These are phyloP conservation scores for Eristalis intricaria DNA, from an alignment of 2,888 invertebrate genomes.

Conservation along the genomic window DNA sequence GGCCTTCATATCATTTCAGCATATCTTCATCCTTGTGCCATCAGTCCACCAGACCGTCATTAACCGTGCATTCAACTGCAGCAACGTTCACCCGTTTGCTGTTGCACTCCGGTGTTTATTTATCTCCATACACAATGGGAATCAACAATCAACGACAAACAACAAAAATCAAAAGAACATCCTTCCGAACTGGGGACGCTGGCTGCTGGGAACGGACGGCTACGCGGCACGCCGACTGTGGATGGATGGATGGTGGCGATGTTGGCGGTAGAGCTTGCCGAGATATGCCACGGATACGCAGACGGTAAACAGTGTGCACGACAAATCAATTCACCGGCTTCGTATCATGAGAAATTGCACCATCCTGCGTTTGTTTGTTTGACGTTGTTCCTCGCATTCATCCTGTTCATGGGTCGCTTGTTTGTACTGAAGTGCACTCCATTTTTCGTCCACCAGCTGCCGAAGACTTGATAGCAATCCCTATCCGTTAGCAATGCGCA, in stretches of 20 bases:
- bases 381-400: neutral
- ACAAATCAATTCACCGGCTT: constrained; percentile 37
- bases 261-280: neutral
- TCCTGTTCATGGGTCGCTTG: neutral
- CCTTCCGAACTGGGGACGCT: neutral
- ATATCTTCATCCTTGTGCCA: constrained; percentile 3
- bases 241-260: neutral
- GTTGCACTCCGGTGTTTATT: constrained; percentile 33
- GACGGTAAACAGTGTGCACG: neutral
- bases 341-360: constrained; percentile 3
- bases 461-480: constrained; percentile 10
- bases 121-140: constrained; percentile 32
- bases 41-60: constrained; percentile 2
- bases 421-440: constrained; percentile 9
- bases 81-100: constrained; percentile 9
- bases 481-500: neutral
- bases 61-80: constrained; percentile 20
- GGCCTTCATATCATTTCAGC: constrained; percentile 44
- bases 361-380: constrained; percentile 2
- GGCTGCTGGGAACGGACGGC: neutral
- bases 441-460: constrained; percentile 8
- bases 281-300: neutral
- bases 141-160: constrained; percentile 31
- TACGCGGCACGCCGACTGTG: too few species aligned
- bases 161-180: constrained; percentile 21